A percentile compares a stretch with the other conserved stretches of the same genome.
phyloP scores from a whole-genome alignment of 2,113 vertebrate genomes.

The Petroica traversi region DNA sequence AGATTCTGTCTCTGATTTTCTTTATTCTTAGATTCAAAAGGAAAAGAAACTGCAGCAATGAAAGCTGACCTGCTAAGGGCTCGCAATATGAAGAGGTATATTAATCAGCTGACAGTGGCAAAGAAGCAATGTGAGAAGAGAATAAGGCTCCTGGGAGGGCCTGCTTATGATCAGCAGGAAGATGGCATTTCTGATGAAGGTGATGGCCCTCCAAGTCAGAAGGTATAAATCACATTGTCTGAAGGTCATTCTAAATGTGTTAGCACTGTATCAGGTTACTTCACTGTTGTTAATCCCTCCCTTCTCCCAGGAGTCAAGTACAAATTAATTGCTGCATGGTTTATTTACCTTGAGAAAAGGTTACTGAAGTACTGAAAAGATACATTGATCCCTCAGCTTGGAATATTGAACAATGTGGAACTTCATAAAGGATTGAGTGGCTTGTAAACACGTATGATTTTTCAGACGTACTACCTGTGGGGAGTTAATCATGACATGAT shows the following conservation, averaged over 20 bases:
- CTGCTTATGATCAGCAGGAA: slow-evolving; percentile 88
- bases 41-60: slow-evolving; percentile 94
- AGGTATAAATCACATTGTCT: slow-evolving; percentile 64
- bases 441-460: not conserved
- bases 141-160: slow-evolving; percentile 89
- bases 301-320: not conserved
- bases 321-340: not conserved
- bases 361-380: not conserved
- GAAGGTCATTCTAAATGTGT: not conserved
- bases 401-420: not conserved
- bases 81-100: slow-evolving; percentile 97
- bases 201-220: slow-evolving; percentile 88
- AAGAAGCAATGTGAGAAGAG: slow-evolving; percentile 98
- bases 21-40: slow-evolving; percentile 80
- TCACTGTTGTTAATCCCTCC: not conserved
- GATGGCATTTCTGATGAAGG: slow-evolving; percentile 84
- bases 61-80: slow-evolving; percentile 95
- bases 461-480: not conserved
- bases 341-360: not conserved
- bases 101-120: slow-evolving; percentile 97
- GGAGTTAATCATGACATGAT: not conserved
- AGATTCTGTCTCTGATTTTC: not conserved
- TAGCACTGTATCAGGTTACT: not conserved
- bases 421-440: not conserved
- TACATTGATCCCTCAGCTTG: not conserved